Percentiles rank a stretch among this genome's conserved stretches.
Conservation (phyloP, 2,888 invertebrate genomes). For the Tillus elongatus region DNA sequence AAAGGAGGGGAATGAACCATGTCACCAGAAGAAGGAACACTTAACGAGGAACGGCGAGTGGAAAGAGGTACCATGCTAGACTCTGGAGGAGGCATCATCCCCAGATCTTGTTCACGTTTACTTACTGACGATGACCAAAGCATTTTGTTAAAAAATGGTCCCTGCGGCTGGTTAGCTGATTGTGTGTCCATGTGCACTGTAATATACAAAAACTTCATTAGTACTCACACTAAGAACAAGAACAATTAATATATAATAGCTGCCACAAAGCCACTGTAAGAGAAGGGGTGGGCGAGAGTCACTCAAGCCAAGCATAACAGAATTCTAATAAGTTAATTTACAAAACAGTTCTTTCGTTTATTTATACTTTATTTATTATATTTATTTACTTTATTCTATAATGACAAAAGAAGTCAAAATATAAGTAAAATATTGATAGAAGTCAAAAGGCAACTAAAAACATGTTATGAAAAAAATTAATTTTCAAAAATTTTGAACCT, state of each 20-base stretch:
- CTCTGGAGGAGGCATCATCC: conserved; percentile 63
- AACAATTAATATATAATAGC: conserved; percentile 30
- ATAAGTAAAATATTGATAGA: too few relatives aligned
- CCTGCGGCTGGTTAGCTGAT: conserved; percentile 14
- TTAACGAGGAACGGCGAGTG: conserved; percentile 54
- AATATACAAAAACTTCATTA: conserved; percentile 37
- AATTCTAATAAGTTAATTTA: background rate
- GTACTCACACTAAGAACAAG: conserved; percentile 22
- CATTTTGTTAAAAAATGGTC: conserved; percentile 31
- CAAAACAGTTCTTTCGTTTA: too few relatives aligned
- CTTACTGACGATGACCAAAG: conserved; percentile 36
- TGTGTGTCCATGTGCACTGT: conserved; percentile 36
- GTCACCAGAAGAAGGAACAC: conserved; percentile 48
- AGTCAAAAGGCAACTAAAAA: too few relatives aligned
- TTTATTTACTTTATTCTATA: too few relatives aligned
- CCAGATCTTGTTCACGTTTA: conserved; percentile 48
- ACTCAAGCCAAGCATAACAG: conserved; percentile 35
- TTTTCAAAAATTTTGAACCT: conserved; percentile 10
- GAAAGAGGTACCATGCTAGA: conserved; percentile 52
- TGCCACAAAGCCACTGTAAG: conserved; percentile 42
- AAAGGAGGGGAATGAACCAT: conserved; percentile 46
- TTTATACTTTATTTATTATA: too few relatives aligned
- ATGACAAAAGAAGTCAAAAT: too few relatives aligned
- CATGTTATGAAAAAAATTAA: too few relatives aligned
- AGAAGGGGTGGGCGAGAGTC: conserved; percentile 37